Conservation (phyloP, 2,113 vertebrate genomes). For the Grantiella picta region DNA sequence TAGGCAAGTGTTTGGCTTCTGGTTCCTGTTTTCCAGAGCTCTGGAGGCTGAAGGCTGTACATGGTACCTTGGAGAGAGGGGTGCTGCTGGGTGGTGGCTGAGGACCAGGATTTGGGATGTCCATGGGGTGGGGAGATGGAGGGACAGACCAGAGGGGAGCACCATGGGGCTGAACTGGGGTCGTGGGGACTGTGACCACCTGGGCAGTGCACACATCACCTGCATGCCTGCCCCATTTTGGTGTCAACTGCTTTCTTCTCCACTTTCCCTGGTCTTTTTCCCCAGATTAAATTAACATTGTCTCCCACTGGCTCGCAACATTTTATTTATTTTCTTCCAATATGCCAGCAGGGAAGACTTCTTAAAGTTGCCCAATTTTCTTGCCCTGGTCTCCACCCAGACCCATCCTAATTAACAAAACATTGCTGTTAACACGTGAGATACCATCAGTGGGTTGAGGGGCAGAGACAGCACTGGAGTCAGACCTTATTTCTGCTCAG, state of each 20-base stretch:
- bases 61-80: neutral
- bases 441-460: fast-evolving
- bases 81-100: fast-evolving
- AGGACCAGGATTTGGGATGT: neutral
- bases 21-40: neutral
- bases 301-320: neutral
- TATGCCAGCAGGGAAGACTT: neutral
- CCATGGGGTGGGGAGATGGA: neutral
- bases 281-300: neutral
- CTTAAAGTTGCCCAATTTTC: neutral
- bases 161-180: fast-evolving
- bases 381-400: neutral
- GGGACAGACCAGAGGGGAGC: neutral
- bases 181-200: too few relatives aligned
- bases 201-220: fast-evolving
- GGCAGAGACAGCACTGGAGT: neutral
- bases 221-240: fast-evolving
- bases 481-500: neutral
- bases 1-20: neutral
- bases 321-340: neutral
- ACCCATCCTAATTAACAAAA: neutral
- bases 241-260: neutral
- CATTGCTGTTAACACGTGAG: neutral
- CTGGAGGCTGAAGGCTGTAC: neutral
- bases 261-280: neutral